phyloP scores from a whole-genome alignment of 92 coral and sea anemone genomes.

The Meandrina meandrites region DNA sequence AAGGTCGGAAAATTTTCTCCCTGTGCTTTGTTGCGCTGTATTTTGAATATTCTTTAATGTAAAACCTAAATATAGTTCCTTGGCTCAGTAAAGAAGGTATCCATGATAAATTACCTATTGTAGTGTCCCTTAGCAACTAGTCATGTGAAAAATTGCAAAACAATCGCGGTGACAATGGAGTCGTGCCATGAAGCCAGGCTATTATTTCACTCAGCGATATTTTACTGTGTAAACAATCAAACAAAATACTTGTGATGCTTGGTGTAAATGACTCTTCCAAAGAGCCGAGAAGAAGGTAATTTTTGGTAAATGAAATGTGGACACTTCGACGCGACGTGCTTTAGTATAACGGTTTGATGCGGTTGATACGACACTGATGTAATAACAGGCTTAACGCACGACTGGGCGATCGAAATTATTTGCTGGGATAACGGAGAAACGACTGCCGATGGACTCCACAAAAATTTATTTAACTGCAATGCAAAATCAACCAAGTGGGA shows the following conservation, averaged over 20 bases:
- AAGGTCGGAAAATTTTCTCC: background rate
- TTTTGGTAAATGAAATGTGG: background rate
- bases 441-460: too few species aligned
- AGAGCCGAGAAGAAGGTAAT: background rate
- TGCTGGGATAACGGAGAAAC: too few species aligned
- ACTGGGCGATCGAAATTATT: too few species aligned
- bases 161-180: conserved; percentile 2
- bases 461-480: background rate
- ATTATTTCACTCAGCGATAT: background rate
- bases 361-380: background rate
- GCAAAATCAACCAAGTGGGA: background rate
- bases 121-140: conserved; percentile 32
- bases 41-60: background rate
- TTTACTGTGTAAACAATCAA: conserved; percentile 20
- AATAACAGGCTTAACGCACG: background rate
- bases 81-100: background rate
- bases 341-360: background rate
- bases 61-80: background rate
- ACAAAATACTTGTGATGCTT: conserved; percentile 6
- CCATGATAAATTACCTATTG: background rate
- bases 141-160: conserved; percentile 20
- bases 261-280: background rate
- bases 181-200: background rate
- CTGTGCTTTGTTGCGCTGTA: background rate
- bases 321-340: background rate